Percentiles rank a stretch among this genome's conserved stretches.
Conservation (phyloP, 2,113 vertebrate genomes). For the Echinops telfairi region DNA sequence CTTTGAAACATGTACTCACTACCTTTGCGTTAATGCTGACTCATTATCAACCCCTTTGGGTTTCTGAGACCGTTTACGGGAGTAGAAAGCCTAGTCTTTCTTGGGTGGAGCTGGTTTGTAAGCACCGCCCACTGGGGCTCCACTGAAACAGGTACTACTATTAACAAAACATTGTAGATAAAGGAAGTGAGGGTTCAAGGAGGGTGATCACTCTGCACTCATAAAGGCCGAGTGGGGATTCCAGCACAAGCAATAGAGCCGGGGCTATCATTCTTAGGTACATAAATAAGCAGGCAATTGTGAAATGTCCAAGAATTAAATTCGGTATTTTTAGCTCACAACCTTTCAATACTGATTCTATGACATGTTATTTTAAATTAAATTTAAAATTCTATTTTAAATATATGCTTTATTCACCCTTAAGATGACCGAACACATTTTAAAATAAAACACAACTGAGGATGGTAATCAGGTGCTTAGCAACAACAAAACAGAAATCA, state of each 20-base stretch:
- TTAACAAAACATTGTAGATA: slow-evolving; percentile 11
- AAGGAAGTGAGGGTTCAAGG: neutral
- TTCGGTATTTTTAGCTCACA: slow-evolving; percentile 2
- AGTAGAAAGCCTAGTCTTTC: no score
- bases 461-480: slow-evolving; percentile 16
- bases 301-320: slow-evolving; percentile 28
- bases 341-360: neutral
- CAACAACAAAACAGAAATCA: slow-evolving; percentile 40
- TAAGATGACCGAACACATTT: neutral
- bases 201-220: neutral
- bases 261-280: neutral
- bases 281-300: neutral
- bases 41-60: no score
- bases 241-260: neutral
- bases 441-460: slow-evolving; percentile 45
- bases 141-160: neutral
- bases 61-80: no score
- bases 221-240: neutral
- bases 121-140: neutral
- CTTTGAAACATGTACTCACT: no score
- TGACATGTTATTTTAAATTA: slow-evolving; percentile 32
- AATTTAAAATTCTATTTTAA: slow-evolving; percentile 50
- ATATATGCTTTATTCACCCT: neutral
- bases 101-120: no score
- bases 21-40: no score